Conservation (phyloP, 2,113 vertebrate species). For the Carassius gibelio region DNA sequence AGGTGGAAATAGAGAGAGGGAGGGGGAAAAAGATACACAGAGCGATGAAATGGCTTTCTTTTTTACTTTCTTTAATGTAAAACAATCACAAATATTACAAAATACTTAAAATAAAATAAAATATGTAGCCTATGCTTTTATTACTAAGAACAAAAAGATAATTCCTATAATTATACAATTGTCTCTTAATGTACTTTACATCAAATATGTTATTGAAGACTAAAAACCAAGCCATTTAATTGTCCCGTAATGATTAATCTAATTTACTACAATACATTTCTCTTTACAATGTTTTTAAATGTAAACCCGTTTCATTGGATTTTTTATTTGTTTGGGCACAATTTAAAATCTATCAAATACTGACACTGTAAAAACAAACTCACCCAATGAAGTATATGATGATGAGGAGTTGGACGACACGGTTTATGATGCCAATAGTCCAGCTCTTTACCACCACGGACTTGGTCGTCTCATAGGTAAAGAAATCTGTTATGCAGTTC, state of each 20-base stretch:
- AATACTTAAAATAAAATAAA: background rate
- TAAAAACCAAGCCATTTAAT: background rate
- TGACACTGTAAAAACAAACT: slow-evolving; percentile 48
- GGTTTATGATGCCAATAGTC: slow-evolving; percentile 91
- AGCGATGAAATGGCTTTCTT: background rate
- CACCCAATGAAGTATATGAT: slow-evolving; percentile 88
- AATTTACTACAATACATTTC: background rate
- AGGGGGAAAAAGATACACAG: background rate
- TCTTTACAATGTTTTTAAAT: background rate
- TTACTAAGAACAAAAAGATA: background rate
- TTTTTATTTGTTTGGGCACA: background rate
- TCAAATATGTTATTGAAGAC: background rate
- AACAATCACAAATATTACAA: background rate
- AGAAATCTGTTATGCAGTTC: slow-evolving; percentile 84
- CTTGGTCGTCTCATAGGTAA: slow-evolving; percentile 94
- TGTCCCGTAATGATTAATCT: background rate
- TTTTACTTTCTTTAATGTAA: background rate
- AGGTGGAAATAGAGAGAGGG: background rate
- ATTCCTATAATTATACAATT: background rate
- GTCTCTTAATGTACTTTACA: too few species aligned
- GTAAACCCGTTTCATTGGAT: background rate
- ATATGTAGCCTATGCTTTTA: background rate
- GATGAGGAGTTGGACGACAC: slow-evolving; percentile 89
- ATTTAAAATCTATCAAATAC: background rate
- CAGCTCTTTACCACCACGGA: slow-evolving; percentile 95